A percentile compares a stretch with the other conserved stretches of the same genome.
Evolutionary conservation across 2,113 vertebrate genomes (phyloP).

Genomic region (Lipophrys pholis): DNA sequence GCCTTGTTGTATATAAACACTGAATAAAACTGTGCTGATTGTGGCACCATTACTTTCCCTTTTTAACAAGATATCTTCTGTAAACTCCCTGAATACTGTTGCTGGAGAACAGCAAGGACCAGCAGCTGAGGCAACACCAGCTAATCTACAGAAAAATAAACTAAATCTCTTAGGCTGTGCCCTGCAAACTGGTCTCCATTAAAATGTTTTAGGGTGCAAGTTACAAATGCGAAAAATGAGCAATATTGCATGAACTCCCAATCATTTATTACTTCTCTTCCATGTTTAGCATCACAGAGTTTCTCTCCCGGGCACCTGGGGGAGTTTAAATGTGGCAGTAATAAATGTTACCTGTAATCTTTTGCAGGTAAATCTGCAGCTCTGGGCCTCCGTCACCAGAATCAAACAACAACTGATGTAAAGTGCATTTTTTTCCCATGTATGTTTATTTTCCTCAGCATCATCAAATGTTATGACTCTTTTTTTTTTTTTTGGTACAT

Average conservation of each 20-base stretch:
- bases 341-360: background rate
- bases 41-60: background rate
- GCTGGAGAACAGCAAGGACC: background rate
- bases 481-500: no score
- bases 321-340: background rate
- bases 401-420: background rate
- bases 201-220: background rate
- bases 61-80: slow-evolving; percentile 19
- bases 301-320: background rate
- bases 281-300: background rate
- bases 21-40: slow-evolving; percentile 5
- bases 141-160: background rate
- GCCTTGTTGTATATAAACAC: background rate
- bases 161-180: background rate
- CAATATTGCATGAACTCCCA: background rate
- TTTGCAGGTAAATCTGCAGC: slow-evolving; percentile 5
- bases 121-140: background rate
- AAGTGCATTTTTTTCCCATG: no score
- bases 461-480: no score
- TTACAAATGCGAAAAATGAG: background rate
- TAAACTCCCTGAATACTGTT: background rate
- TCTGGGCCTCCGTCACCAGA: background rate
- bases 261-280: background rate
- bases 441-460: no score
- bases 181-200: background rate